Base-by-base conservation (phyloP, 2,888 invertebrate genomes). In the Mamestra brassicae region DNA sequence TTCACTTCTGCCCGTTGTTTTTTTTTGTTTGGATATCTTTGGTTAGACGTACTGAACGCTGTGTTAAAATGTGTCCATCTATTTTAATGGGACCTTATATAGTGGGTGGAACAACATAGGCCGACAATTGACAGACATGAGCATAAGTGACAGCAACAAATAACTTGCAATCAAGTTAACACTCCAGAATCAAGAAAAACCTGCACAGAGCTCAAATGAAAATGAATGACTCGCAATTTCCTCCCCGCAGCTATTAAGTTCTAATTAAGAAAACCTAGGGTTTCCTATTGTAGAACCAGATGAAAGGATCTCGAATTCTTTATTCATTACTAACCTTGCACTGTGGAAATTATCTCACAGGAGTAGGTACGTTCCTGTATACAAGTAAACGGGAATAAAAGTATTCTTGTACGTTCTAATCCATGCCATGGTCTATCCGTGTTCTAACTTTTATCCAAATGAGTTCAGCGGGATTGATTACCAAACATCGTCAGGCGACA, bases 121-220 rank as follows among this genome's bases (percentile, higher is more conserved):
- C 3, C 15, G 61, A 17, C 36, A 72, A 36, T 45, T 55, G 47
- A 26, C 73, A 2, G 6, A 15, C 34, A 38, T 47, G 4, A 36
- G 7, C 2, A 11, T 47, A 55, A 50, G 17, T 57, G 50, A 57
- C n/a, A 75, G 15, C 2, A 26, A 42, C n/a, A 36, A 47, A 57
- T 57, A 68, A n/a, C 58, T 13, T 26, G 34, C 50, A 58, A 76
- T 76, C 57, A 45, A 64, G 42, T 50, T 57, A 74, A 38, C 15
- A 15, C 8, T 47, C 13, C 45, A 45, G 11, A 45, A 26, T 52
- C 3, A 15, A 52, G 42, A 45, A 36, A 17, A 47, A 11, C 10
- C 2, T 13, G 34, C 34, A 0, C 11, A 75, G 36, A 63, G n/a
- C n/a, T 34, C 34, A 36, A 57, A 11, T 57, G n/a, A 50, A 42